phyloP scores from a whole-genome alignment of 2,888 invertebrate genomes.

The Phengaris arion region DNA sequence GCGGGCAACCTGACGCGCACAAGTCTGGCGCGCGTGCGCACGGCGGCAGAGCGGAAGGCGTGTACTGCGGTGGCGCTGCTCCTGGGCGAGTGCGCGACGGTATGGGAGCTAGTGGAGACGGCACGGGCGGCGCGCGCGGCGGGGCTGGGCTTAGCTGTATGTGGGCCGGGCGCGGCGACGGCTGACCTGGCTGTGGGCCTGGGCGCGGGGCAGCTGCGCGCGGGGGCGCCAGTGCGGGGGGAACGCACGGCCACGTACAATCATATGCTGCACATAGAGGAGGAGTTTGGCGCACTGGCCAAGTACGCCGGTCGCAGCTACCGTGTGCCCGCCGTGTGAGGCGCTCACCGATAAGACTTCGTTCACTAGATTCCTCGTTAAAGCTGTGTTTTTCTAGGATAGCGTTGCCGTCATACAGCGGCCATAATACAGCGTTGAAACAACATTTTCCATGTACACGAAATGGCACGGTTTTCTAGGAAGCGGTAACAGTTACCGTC shows the following conservation, averaged over 20 bases:
- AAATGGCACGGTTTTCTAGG: too few species aligned
- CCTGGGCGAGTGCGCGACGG: constrained; percentile 42
- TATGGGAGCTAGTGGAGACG: constrained; percentile 95
- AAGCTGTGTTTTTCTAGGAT: too few species aligned
- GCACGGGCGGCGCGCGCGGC: constrained; percentile 95
- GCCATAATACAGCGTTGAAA: too few species aligned
- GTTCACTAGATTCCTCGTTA: too few species aligned
- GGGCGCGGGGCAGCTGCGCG: constrained; percentile 98
- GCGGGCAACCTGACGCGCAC: constrained; percentile 98
- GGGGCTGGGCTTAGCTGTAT: constrained; percentile 98
- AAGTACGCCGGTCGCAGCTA: constrained; percentile 97
- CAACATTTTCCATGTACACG: too few species aligned
- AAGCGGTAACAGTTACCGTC: too few species aligned
- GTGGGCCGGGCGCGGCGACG: constrained; percentile 28
- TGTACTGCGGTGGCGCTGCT: too few species aligned
- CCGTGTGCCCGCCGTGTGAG: constrained; percentile 71
- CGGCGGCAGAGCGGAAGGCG: too few species aligned
- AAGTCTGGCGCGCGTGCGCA: constrained; percentile 88
- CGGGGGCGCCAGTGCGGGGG: constrained; percentile 97
- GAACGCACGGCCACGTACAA: constrained; percentile 99
- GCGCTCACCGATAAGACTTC: too few species aligned
- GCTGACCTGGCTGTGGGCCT: constrained; percentile 98
- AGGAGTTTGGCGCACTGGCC: constrained; percentile 93
- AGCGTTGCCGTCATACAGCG: too few species aligned
- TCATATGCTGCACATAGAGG: constrained; percentile 97